Conservation (phyloP, 1,140 invertebrate genomes). For the Habropoda laboriosa region DNA sequence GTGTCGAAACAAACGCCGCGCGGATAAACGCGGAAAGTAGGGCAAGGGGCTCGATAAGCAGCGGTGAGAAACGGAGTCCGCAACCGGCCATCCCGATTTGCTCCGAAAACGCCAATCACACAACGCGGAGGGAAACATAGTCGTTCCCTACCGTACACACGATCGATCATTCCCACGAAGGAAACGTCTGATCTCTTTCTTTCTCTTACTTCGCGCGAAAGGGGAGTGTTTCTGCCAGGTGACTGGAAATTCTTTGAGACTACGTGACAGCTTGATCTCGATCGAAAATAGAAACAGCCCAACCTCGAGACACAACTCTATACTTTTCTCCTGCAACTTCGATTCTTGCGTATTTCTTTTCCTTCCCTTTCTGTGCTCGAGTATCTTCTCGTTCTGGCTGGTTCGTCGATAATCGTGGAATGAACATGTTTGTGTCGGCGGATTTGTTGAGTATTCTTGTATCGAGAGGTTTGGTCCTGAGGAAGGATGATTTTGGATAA, state of each 20-base stretch:
- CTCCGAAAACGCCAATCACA: slow-evolving; percentile 58
- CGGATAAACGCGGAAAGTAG: slow-evolving; percentile 33
- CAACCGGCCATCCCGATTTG: slow-evolving; percentile 18
- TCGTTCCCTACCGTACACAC: slow-evolving; percentile 16
- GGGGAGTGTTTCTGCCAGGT: neutral
- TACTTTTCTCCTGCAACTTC: no score
- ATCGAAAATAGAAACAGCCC: slow-evolving; percentile 26
- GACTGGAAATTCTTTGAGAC: slow-evolving; percentile 11
- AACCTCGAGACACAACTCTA: no score
- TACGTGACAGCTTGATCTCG: slow-evolving; percentile 18
- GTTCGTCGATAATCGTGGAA: neutral
- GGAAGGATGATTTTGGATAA: neutral
- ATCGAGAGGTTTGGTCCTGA: neutral
- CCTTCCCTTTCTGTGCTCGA: neutral
- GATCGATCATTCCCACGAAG: slow-evolving; percentile 24
- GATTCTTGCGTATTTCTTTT: neutral
- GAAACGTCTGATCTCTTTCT: neutral
- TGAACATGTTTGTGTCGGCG: neutral
- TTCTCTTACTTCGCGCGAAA: neutral
- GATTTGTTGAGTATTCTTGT: neutral
- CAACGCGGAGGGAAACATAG: neutral
- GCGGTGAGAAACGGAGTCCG: neutral
- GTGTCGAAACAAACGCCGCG: slow-evolving; percentile 27
- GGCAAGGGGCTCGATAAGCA: slow-evolving; percentile 25
- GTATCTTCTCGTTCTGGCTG: neutral